Conservation (phyloP, 2,113 vertebrate species). For the Lasiurus borealis region DNA sequence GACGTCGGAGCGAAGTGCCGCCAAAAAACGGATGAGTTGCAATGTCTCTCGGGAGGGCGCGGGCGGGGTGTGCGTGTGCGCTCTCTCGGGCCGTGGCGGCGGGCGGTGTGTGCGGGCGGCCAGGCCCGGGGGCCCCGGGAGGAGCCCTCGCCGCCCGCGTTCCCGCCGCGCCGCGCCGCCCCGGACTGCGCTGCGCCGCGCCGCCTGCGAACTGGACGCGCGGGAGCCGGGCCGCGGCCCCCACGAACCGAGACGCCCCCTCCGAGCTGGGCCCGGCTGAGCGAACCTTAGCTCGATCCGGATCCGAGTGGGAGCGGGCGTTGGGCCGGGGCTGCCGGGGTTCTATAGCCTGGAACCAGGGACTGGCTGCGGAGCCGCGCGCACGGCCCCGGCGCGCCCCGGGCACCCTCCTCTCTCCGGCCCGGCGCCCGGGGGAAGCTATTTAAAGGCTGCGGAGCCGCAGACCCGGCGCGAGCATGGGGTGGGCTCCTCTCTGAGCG, state of each 20-base stretch:
- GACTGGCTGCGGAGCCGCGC: background rate
- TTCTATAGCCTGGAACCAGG: background rate
- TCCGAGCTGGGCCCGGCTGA: background rate
- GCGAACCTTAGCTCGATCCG: background rate
- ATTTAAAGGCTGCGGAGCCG: slow-evolving; percentile 32
- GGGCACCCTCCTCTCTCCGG: background rate
- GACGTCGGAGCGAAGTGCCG: slow-evolving; percentile 83
- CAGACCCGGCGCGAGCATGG: background rate
- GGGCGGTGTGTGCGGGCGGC: background rate
- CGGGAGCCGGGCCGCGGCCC: background rate
- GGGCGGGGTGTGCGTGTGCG: slow-evolving; percentile 92
- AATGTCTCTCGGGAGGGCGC: slow-evolving; percentile 93
- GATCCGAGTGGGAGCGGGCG: slow-evolving; percentile 40
- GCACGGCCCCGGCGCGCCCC: background rate
- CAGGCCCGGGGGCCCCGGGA: background rate
- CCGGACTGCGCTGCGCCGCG: background rate
- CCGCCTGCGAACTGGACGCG: slow-evolving; percentile 23
- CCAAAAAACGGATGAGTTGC: slow-evolving; percentile 93
- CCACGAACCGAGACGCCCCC: background rate
- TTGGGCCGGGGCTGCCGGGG: background rate
- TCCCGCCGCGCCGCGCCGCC: background rate
- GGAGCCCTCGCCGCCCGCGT: background rate
- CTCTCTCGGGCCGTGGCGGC: slow-evolving; percentile 88
- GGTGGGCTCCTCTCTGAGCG: background rate
- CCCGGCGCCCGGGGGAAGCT: background rate